These are phyloP conservation scores for Calyptommatus sinebrachiatus DNA, from an alignment of 2,113 vertebrate species.

Conservation along the genomic window DNA sequence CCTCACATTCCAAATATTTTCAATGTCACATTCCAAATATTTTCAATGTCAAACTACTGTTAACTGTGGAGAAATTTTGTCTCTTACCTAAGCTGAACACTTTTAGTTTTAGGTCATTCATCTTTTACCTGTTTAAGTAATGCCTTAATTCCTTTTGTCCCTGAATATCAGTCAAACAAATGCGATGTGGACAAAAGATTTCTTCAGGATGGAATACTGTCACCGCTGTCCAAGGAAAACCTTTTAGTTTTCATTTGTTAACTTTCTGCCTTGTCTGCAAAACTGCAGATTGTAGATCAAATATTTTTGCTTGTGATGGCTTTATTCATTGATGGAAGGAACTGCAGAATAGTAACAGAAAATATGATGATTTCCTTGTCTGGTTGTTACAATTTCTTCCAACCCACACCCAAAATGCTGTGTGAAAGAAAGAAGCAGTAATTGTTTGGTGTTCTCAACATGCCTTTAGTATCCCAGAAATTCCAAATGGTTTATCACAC, in stretches of 20 bases:
- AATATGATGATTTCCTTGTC: too few species aligned
- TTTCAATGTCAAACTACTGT: conserved; percentile 8
- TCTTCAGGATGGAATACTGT: neutral
- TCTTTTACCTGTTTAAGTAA: conserved; percentile 1
- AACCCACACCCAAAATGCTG: too few species aligned
- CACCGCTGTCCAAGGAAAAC: neutral
- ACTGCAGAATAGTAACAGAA: too few species aligned
- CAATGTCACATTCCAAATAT: too few species aligned
- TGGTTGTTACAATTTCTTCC: too few species aligned
- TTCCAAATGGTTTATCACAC: too few species aligned
- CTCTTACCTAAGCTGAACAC: conserved; percentile 4
- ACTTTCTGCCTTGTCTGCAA: neutral
- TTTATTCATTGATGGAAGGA: neutral
- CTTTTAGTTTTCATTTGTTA: neutral
- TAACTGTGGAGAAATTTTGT: neutral
- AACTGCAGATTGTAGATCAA: neutral
- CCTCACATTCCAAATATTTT: too few species aligned
- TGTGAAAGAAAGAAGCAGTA: too few species aligned
- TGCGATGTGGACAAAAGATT: neutral
- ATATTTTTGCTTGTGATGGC: neutral
- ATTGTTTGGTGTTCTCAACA: too few species aligned
- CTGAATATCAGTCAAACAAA: neutral
- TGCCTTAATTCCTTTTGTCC: neutral
- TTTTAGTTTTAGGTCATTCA: conserved; percentile 22
- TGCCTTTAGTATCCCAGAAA: too few species aligned